Base-by-base conservation (phyloP, 2,797 vertebrate species). In the Characodon lateralis region DNA sequence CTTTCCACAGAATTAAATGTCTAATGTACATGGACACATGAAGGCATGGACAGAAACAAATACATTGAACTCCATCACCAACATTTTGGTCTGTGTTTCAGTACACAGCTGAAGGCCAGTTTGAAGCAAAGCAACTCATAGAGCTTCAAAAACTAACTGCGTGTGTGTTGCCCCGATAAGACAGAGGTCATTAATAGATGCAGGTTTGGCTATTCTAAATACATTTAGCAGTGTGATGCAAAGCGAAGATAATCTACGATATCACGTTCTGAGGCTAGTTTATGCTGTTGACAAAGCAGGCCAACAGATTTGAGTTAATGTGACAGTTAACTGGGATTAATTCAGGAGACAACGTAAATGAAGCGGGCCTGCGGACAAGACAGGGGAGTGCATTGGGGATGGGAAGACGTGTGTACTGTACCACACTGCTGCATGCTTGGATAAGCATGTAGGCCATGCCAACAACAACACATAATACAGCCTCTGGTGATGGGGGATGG, bases 371-470 rank as follows among this genome's bases (percentile, higher is more conserved):
- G 89, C 81, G 88, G 93, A 93, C 92, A 89, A 74, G 81, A 92
- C 80, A 87, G 82, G 86, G 88, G 82, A 88, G 85, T 82, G 88
- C 88, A 83, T 81, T 72, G 83, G 86, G 86, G 88, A 92, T 84
- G 88, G 87, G 88, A 93, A 94, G 93, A 95, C 85, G 93, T 93
- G 92, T 91, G 89, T 90, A 93, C 89, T 93, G 93, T 94, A 92
- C 92, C 90, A 93, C 92, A 91, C 90, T 80, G 90, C 88, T 86
- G 81, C 91, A 95, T 94, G 95, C 95, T 95, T 94, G 93, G 93
- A 28, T 95, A 93, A 95, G 93, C 95, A 96, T 95, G 94, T 96
- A 95, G 95, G 95, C 93, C 95, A 95, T 87, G 92, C 90, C 90
- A 94, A 94, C 95, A 95, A 95, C 94, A 95, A 95, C 94, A 93